A percentile compares a stretch with the other conserved stretches of the same genome.
phyloP scores from a whole-genome alignment of 2,113 vertebrate species.

The Daphoenositta chrysoptera region DNA sequence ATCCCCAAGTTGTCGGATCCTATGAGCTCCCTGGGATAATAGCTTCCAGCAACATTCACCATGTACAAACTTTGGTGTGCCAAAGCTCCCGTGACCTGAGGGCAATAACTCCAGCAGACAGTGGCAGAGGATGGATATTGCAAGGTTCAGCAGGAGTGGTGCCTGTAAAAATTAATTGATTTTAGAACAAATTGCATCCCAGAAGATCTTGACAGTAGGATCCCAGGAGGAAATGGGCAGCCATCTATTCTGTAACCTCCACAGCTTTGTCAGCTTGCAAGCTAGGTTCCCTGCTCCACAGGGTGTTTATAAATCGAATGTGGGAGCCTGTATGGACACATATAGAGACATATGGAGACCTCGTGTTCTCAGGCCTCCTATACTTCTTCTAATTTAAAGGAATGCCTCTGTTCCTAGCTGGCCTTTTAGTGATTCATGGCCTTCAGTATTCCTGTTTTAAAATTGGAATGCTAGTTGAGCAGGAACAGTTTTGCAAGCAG shows the following conservation, averaged over 20 bases:
- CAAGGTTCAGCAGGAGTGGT: slow-evolving; percentile 60
- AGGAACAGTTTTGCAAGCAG: background rate
- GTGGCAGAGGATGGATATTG: slow-evolving; percentile 63
- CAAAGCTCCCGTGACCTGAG: slow-evolving; percentile 45
- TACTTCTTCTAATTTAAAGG: slow-evolving; percentile 22
- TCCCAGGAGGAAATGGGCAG: slow-evolving; percentile 54
- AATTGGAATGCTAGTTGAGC: background rate
- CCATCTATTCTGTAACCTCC: slow-evolving; percentile 64
- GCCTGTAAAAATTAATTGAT: slow-evolving; percentile 70
- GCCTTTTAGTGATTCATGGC: background rate
- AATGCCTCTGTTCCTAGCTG: slow-evolving; percentile 29
- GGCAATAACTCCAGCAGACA: slow-evolving; percentile 54
- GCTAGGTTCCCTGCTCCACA: slow-evolving; percentile 36
- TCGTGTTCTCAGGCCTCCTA: slow-evolving; percentile 23
- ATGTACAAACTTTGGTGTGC: background rate
- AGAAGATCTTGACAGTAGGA: slow-evolving; percentile 55
- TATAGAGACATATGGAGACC: slow-evolving; percentile 68
- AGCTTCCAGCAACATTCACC: slow-evolving; percentile 42
- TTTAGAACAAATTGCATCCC: slow-evolving; percentile 58
- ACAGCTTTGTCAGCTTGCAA: slow-evolving; percentile 49
- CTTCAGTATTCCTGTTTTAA: background rate
- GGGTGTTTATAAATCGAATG: slow-evolving; percentile 51
- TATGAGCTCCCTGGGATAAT: slow-evolving; percentile 50
- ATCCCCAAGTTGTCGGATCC: slow-evolving; percentile 5
- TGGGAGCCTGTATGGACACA: slow-evolving; percentile 42